Base-by-base conservation (phyloP, 2,113 vertebrate genomes). In the Vidua macroura region DNA sequence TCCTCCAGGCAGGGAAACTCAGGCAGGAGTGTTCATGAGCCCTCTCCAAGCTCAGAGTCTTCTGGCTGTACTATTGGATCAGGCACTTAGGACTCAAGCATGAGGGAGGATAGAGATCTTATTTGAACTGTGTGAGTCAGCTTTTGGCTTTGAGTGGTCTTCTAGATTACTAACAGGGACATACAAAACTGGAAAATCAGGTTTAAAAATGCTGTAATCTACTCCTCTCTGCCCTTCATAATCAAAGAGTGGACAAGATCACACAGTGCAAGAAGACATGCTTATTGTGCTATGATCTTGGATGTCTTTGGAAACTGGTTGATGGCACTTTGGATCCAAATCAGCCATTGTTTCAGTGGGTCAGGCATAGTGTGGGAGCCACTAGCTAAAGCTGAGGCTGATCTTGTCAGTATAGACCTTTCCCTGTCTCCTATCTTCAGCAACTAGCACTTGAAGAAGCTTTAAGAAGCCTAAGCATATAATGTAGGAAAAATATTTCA, bases 1-100 rank as follows among this genome's bases (percentile, higher is more conserved):
- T 69, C 74, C 37, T 79, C 7, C n/a, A 55, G n/a, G 17, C 15
- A 59, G 53, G 35, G 15, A 23, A 31, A 48, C 5, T 51, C 46
- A 78, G 43, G 33, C 7, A 49, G 33, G 23, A 92, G 14, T 35
- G 13, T 24, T 80, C 67, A 70, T 0, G 0, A 66, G 8, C 25
- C 53, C 44, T 62, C 67, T 67, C 24, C 59, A 74, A 21, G 63
- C 37, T 80, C 59, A 3, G 8, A 74, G 8, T 8, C 31, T 80
- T 5, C 16, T 55, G 41, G 15, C 13, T 0, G 0, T 59, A 5
- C 13, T 4, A 1, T 9, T 91, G 24, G 39, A 73, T 60, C 28
- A 39, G 41, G 9, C 31, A 22, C 5, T 16, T 39, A 14, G 6
- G 22, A 73, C 49, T 62, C 37, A 37, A 49, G 30, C 17, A 15